These are phyloP conservation scores for Axea sp. DNA, from an alignment of 2,888 invertebrate species.

Conservation along the genomic window DNA sequence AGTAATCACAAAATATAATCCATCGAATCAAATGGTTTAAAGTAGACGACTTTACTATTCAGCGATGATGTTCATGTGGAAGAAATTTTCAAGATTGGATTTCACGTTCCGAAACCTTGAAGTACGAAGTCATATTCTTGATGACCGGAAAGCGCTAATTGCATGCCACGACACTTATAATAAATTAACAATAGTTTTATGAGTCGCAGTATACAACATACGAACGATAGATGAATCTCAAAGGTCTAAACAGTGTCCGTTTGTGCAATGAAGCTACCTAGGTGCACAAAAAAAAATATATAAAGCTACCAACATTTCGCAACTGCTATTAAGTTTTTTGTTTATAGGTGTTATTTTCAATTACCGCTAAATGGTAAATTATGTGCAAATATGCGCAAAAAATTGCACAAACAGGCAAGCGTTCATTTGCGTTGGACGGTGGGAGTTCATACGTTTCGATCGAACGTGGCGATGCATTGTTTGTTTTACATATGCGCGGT, in stretches of 20 bases:
- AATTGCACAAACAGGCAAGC: slow-evolving; percentile 7
- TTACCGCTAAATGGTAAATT: slow-evolving; percentile 4
- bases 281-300: no score
- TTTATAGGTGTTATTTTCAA: no score
- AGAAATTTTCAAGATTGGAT: slow-evolving; percentile 28
- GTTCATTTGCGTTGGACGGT: slow-evolving; percentile 35
- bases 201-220: slow-evolving; percentile 32
- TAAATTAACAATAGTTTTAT: slow-evolving; percentile 62
- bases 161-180: slow-evolving; percentile 38
- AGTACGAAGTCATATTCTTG: slow-evolving; percentile 49
- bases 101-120: slow-evolving; percentile 42
- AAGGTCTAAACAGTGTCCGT: slow-evolving; percentile 13
- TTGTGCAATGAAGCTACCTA: slow-evolving; percentile 33
- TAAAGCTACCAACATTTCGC: no score
- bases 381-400: slow-evolving; percentile 14
- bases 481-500: slow-evolving; percentile 60
- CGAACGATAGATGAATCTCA: slow-evolving; percentile 32
- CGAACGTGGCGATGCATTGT: slow-evolving; percentile 58
- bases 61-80: not conserved
- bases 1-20: no score
- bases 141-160: slow-evolving; percentile 56
- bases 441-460: slow-evolving; percentile 26
- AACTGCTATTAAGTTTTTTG: no score
- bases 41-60: not conserved
- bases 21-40: not conserved